Base-by-base conservation (phyloP, 2,113 vertebrate species). In the Sylvilagus bachmani region DNA sequence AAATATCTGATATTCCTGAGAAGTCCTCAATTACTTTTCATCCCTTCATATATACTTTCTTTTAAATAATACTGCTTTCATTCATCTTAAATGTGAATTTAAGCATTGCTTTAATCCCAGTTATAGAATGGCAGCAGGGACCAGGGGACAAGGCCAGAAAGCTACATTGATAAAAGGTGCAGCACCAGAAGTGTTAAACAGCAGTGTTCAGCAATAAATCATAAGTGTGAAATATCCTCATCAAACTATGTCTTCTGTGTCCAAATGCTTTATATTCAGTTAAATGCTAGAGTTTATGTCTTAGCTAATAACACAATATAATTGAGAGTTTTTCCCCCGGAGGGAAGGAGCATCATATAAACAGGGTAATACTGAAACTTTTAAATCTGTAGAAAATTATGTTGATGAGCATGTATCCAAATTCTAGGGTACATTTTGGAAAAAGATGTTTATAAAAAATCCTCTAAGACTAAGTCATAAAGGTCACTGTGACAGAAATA, bases 401-500 rank as follows among this genome's bases (percentile, higher is more conserved):
- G 82, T 67, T 88, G 66, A 25, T 67, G 75, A 86, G 33, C n/a
- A 88, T 16, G 31, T 4, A 73, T 53, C 31, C 70, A 11, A 66
- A 16, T 49, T 91, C n/a, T 93, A 16, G 22, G 19, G 5, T 92
- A 53, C 25, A 53, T 79, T 86, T 83, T 90, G 24, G 64, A 55
- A 58, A 31, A 53, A 83, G 62, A 90, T 89, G 27, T 86, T 96
- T 90, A 58, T 10, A 67, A 21, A 90, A 19, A 81, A 94, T 94
- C 64, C 17, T 75, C 71, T 85, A 94, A 96, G 16, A 77, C 21
- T 58, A 64, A 84, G 29, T 67, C 71, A 79, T 93, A 93, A 86
- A 94, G 86, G 58, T 96, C 74, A 91, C 11, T 70, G 36, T 94
- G 89, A 91, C 75, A 93, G 38, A 36, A 89, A 66, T 83, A 95